Conservation (phyloP, 2,797 vertebrate species). For the Characodon lateralis region DNA sequence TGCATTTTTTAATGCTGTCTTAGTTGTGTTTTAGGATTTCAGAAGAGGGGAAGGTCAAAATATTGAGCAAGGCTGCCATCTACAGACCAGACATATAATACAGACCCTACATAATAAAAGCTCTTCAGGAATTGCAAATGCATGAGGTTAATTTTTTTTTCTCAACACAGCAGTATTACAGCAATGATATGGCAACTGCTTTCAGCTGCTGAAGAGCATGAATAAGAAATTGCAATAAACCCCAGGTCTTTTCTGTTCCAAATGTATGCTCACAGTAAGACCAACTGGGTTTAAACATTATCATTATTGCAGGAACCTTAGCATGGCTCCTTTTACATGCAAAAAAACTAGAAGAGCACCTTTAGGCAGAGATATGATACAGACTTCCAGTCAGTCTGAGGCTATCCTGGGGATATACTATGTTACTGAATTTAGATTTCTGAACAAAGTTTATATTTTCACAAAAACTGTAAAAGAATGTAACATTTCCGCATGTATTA, state of each 20-base stretch:
- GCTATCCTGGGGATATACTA: no score
- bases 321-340: neutral
- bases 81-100: slow-evolving; percentile 46
- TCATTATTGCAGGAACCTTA: neutral
- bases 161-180: neutral
- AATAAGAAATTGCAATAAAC: neutral
- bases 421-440: neutral
- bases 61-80: slow-evolving; percentile 66
- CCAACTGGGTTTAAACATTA: neutral
- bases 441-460: no score
- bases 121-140: slow-evolving; percentile 3
- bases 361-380: slow-evolving; percentile 1
- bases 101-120: neutral
- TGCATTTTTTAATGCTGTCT: neutral
- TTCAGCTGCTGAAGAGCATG: neutral
- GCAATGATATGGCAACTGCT: neutral
- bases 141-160: neutral
- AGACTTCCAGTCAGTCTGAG: no score
- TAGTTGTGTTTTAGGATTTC: neutral
- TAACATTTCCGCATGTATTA: no score
- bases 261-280: neutral
- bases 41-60: neutral
- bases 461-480: no score
- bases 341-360: neutral
- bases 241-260: neutral